Evolutionary conservation across 1,140 invertebrate genomes (phyloP).

Genomic region (Atta texana): DNA sequence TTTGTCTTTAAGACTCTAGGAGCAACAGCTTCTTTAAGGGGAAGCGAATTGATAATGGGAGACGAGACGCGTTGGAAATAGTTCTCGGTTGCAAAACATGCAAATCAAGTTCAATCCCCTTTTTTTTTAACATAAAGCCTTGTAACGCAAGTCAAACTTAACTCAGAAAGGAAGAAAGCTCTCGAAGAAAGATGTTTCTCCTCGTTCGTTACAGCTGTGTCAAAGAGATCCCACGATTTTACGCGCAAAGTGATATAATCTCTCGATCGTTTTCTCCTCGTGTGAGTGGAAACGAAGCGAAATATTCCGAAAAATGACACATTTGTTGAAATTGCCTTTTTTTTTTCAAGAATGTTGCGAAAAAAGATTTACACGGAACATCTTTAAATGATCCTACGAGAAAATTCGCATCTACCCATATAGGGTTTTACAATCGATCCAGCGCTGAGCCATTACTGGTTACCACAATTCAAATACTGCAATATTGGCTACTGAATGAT

Average conservation of each 20-base stretch:
- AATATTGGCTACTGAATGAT: too few relatives aligned
- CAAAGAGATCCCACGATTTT: background rate
- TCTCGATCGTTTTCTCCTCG: slow-evolving; percentile 34
- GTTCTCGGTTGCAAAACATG: slow-evolving; percentile 3
- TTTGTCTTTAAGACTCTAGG: slow-evolving; percentile 32
- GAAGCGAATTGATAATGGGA: slow-evolving; percentile 5
- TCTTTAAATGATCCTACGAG: background rate
- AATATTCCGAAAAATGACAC: background rate
- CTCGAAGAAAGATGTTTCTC: background rate
- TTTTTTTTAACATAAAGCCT: background rate
- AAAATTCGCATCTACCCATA: background rate
- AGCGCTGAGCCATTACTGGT: too few relatives aligned
- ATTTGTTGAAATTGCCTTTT: background rate
- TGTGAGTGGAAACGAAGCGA: background rate
- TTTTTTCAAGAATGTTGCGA: background rate
- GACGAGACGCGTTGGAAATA: slow-evolving; percentile 33
- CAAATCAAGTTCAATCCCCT: background rate
- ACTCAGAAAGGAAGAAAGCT: background rate
- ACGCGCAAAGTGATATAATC: slow-evolving; percentile 23
- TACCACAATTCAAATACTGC: too few relatives aligned
- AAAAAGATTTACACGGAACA: background rate
- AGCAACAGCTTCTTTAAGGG: slow-evolving; percentile 10
- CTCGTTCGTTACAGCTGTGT: background rate
- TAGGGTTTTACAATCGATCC: too few relatives aligned
- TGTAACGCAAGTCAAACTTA: background rate